These are phyloP conservation scores for Eurosta solidaginis DNA, from an alignment of 1,140 invertebrate species.

Conservation along the genomic window DNA sequence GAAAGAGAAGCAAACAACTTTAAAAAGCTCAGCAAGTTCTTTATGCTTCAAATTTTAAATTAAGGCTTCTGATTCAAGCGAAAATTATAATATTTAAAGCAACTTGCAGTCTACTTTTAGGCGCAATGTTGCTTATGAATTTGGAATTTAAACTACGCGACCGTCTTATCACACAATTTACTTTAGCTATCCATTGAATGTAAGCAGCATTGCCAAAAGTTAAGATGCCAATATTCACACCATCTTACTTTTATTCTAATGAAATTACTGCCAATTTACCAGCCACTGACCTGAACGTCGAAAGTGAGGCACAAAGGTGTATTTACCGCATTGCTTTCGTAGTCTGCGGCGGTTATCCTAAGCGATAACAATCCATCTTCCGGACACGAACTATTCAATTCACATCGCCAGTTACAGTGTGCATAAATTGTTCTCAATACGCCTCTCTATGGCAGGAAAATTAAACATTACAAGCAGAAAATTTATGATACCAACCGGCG, in stretches of 20 bases:
- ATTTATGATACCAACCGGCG: slow-evolving; percentile 27
- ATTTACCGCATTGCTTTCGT: not conserved
- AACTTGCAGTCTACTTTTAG: not conserved
- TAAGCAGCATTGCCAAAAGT: not conserved
- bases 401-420: too few species aligned
- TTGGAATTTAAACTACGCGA: too few species aligned
- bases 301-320: not conserved
- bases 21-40: not conserved
- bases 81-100: too few species aligned
- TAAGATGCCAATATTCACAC: slow-evolving; percentile 13
- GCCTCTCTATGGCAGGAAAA: not conserved
- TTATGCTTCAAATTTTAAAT: too few species aligned
- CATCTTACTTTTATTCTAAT: not conserved
- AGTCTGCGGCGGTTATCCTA: not conserved
- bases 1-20: too few species aligned
- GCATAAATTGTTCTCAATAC: not conserved
- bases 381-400: not conserved
- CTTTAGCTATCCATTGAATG: not conserved
- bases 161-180: too few species aligned
- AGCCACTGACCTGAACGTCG: not conserved
- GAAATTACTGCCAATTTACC: slow-evolving; percentile 9
- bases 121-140: not conserved
- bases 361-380: slow-evolving; percentile 32
- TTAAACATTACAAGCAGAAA: slow-evolving; percentile 32
- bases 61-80: too few species aligned